phyloP scores from a whole-genome alignment of 1,140 invertebrate species.

The Oncopodura yosiiana region DNA sequence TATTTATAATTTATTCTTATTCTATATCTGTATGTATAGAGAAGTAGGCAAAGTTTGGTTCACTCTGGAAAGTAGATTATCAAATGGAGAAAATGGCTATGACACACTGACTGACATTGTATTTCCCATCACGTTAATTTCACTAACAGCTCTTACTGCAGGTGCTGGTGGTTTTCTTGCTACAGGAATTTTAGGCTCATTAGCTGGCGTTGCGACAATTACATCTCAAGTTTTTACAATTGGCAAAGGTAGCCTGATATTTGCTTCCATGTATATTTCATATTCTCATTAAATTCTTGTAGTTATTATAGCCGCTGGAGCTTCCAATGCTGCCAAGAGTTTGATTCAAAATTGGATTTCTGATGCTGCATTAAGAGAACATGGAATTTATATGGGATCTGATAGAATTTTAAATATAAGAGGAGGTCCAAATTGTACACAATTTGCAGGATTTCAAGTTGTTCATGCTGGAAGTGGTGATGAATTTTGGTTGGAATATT shows the following conservation, averaged over 20 bases:
- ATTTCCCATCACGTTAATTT: conserved; percentile 16
- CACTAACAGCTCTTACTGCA: conserved; percentile 2
- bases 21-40: neutral
- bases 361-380: conserved; percentile 16
- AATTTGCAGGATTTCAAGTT: conserved; percentile 5
- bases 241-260: no score
- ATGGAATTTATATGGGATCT: conserved; percentile 22
- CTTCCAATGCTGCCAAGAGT: conserved; percentile 7
- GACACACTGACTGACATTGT: conserved; percentile 16
- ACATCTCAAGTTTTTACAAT: conserved; percentile 1
- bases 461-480: neutral
- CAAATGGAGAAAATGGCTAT: conserved; percentile 19
- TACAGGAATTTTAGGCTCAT: conserved; percentile 3
- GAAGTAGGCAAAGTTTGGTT: conserved; percentile 22
- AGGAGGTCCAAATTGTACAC: conserved; percentile 9
- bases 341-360: conserved; percentile 14
- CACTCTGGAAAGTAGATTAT: conserved; percentile 11
- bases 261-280: no score
- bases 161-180: conserved; percentile 8
- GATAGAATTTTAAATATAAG: conserved; percentile 11
- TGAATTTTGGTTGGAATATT: conserved; percentile 6
- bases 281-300: no score
- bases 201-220: conserved; percentile 1
- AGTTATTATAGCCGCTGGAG: conserved; percentile 12
- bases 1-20: neutral